phyloP scores from a whole-genome alignment of 2,113 vertebrate species.

The Paradoxurus hermaphroditus region DNA sequence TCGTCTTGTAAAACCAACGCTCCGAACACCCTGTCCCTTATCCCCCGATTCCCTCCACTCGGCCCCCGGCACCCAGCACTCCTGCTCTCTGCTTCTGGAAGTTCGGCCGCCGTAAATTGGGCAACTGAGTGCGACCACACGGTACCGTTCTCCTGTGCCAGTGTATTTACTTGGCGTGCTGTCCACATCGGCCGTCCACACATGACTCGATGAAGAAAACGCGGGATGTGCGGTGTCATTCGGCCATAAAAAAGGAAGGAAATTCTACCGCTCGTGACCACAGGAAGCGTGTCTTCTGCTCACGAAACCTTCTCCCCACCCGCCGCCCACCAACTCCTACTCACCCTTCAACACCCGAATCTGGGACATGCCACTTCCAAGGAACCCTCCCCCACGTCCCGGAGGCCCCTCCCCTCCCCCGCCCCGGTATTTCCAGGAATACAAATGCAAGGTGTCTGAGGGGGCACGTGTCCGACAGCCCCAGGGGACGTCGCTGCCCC shows the following conservation, averaged over 20 bases:
- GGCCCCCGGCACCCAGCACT: not conserved
- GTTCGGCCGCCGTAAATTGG: fast-evolving
- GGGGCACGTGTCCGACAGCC: not conserved
- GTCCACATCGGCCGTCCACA: fast-evolving
- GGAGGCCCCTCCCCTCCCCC: no score
- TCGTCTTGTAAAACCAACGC: fast-evolving
- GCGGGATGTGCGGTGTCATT: fast-evolving
- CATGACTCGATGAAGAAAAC: fast-evolving
- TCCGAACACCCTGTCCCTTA: fast-evolving
- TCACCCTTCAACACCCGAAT: not conserved
- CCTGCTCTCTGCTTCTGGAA: not conserved
- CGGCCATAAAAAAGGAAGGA: not conserved
- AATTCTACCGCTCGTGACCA: not conserved
- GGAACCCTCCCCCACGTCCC: not conserved
- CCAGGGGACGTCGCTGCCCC: not conserved
- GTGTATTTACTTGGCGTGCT: not conserved
- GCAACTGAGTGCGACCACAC: fast-evolving
- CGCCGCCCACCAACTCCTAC: not conserved
- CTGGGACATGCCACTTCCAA: not conserved
- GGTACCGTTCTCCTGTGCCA: no score
- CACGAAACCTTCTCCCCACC: not conserved
- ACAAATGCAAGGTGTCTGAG: fast-evolving
- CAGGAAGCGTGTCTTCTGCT: not conserved
- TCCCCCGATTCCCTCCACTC: not conserved
- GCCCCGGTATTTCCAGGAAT: not conserved